Evolutionary conservation across 2,888 invertebrate species (phyloP), one percentile per base, ranked within the genome.

Genomic region (Drosophila ochracea): DNA sequence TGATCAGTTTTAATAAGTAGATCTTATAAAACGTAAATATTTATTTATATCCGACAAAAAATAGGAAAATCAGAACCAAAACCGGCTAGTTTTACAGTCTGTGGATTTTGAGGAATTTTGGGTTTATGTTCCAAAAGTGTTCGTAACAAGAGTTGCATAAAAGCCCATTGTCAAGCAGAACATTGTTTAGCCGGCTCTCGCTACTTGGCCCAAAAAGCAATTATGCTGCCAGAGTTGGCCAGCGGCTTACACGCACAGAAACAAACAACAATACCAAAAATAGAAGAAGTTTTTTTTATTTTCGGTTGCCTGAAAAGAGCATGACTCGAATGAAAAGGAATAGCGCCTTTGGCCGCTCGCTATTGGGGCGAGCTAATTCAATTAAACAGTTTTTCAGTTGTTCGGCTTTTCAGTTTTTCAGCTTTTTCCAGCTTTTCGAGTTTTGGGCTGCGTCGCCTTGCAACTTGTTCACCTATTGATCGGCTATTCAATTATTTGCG

Each of bases 401-500:
- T 25, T 47, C 47, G 25, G 16, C 16, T 47, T 30, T 30, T 30
- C 30, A 30, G 30, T 53, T 54, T 63, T 50, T 52, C 52, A 59
- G 64, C 37, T 64, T 64, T 61, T 61, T 33, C 41, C 33, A 63
- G 67, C 54, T 65, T 78, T 67, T 65, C 54, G 31, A 53, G 52
- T 61, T 68, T 55, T 43, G 50, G n/a, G 3, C 47, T 25, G 47
- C 25, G 47, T 25, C 7, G 59, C 55, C 57, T 37, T 57, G 64
- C 43, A 73, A 73, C 82, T 87, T 79, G 87, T 80, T 83, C 85
- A 82, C 84, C 84, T 84, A 89, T 85, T 89, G 85, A 89, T 85
- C 80, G 85, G 64, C 75, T 69, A 77, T 85, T 85, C 89, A 84
- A 89, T 85, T 86, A 86, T 84, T 84, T 82, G 77, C 76, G 71